A percentile compares a stretch with the other conserved stretches of the same genome.
Evolutionary conservation across 2,888 invertebrate genomes (phyloP).

Genomic region (Amphiduros pacificus): DNA sequence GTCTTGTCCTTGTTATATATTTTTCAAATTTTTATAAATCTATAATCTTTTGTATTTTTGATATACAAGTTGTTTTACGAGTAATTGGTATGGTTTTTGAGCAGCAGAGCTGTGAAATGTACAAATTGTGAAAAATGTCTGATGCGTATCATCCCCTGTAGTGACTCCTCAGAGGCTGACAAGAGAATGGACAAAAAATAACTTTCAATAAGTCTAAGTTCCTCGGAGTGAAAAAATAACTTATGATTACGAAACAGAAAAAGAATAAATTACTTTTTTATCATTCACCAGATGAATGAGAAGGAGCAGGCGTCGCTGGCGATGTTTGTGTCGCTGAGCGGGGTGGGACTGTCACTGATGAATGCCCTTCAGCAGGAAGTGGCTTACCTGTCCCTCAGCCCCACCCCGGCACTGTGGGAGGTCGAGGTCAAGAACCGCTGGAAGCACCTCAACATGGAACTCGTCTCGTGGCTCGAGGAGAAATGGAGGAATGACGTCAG

Average conservation of each 20-base stretch:
- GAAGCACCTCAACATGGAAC: slow-evolving; percentile 76
- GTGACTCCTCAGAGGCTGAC: no score
- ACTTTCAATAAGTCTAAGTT: no score
- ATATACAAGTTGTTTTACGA: no score
- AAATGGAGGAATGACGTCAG: slow-evolving; percentile 73
- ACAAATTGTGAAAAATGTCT: neutral
- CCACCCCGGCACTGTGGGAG: slow-evolving; percentile 79
- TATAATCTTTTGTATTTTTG: no score
- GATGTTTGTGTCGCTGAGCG: slow-evolving; percentile 71
- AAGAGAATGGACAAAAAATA: no score
- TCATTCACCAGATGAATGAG: slow-evolving; percentile 44
- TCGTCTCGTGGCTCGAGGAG: slow-evolving; percentile 81
- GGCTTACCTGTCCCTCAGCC: slow-evolving; percentile 70
- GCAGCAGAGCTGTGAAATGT: neutral
- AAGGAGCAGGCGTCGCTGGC: slow-evolving; percentile 72
- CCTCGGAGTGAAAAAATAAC: neutral
- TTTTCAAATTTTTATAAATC: no score
- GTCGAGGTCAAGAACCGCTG: slow-evolving; percentile 78
- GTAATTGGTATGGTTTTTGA: no score
- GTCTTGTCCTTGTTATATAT: slow-evolving; percentile 38
- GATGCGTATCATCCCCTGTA: neutral
- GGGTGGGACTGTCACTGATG: slow-evolving; percentile 69
- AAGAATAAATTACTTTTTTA: neutral
- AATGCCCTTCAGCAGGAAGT: slow-evolving; percentile 65
- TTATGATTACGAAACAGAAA: neutral